Evolutionary conservation across 1,140 invertebrate genomes (phyloP).

Genomic region (Caerostris darwini): DNA sequence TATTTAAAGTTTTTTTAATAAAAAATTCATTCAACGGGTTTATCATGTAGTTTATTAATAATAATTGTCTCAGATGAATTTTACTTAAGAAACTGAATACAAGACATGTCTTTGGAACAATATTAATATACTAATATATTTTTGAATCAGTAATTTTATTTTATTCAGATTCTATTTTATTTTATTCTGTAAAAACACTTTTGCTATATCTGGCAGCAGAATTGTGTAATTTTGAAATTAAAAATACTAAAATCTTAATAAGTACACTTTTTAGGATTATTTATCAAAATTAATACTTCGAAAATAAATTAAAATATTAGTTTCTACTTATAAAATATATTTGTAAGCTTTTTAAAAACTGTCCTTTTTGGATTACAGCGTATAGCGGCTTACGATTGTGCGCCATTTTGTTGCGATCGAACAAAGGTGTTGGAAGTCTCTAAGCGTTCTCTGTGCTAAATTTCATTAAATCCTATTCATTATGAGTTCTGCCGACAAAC

Average conservation of each 20-base stretch:
- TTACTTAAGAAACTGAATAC: too few relatives aligned
- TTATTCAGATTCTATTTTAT: too few relatives aligned
- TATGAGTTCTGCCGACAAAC: slow-evolving; percentile 65
- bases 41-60: too few relatives aligned
- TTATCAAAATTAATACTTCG: slow-evolving; percentile 8
- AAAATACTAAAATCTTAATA: not conserved
- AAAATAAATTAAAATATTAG: not conserved
- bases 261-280: not conserved
- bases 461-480: not conserved
- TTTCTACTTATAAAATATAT: not conserved
- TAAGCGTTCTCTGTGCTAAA: not conserved
- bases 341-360: not conserved
- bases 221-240: not conserved
- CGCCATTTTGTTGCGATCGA: slow-evolving; percentile 64
- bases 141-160: too few relatives aligned
- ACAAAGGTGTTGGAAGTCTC: slow-evolving; percentile 55
- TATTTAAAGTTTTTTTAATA: too few relatives aligned
- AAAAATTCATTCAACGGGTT: too few relatives aligned
- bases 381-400: slow-evolving; percentile 19
- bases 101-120: too few relatives aligned
- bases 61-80: too few relatives aligned
- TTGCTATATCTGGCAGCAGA: not conserved
- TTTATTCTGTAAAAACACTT: too few relatives aligned
- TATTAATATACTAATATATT: too few relatives aligned
- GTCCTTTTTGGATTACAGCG: slow-evolving; percentile 9